Percentiles rank a stretch among this genome's conserved stretches.
Conservation (phyloP, 2,797 vertebrate species). For the Manis crassicaudata region DNA sequence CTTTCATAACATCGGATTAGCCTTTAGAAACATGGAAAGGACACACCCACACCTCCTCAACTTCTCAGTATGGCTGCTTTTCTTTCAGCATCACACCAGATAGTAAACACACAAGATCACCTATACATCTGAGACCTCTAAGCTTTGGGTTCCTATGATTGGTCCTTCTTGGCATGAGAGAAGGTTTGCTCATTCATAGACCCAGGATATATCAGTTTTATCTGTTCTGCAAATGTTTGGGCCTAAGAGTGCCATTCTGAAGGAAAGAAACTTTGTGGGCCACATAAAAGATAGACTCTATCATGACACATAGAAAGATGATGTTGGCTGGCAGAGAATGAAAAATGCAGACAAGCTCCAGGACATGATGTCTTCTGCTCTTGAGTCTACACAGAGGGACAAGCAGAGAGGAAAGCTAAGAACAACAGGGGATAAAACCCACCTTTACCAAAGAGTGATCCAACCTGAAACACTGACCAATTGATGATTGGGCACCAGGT, state of each 20-base stretch:
- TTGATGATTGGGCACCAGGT: not conserved
- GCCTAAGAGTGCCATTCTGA: not conserved
- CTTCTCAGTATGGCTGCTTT: not conserved
- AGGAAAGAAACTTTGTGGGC: not conserved
- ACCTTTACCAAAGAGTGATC: not conserved
- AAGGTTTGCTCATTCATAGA: not conserved
- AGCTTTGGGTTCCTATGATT: not conserved
- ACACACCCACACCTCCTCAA: not conserved
- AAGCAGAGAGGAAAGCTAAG: not conserved
- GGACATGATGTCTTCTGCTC: not conserved
- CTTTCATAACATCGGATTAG: not conserved
- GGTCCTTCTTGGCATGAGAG: not conserved
- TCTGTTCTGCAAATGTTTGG: not conserved
- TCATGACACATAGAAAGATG: not conserved
- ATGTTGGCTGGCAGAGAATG: not conserved
- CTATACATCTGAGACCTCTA: not conserved
- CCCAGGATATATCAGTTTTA: accelerated
- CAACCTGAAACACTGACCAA: not conserved
- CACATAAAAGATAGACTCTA: not conserved
- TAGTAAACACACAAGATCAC: not conserved
- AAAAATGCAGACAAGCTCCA: not conserved
- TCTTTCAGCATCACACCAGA: not conserved
- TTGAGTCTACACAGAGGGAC: not conserved
- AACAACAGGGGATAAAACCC: not conserved
- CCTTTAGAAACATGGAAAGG: not conserved